These are phyloP conservation scores for Abrostola triplasia DNA, from an alignment of 2,888 invertebrate genomes.

Conservation along the genomic window DNA sequence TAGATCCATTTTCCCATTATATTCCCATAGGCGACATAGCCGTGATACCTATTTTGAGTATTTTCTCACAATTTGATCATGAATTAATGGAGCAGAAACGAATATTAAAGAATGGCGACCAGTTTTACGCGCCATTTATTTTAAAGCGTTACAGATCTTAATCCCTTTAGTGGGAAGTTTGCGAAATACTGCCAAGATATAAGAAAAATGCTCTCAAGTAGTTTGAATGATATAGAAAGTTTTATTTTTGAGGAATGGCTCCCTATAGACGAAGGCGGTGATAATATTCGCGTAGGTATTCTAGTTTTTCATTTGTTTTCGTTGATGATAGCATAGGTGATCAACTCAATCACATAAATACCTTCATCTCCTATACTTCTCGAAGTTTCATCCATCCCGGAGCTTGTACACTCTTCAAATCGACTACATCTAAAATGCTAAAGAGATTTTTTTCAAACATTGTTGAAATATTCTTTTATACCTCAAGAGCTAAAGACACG, in stretches of 20 bases:
- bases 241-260: constrained; percentile 23
- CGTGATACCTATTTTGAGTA: constrained; percentile 9
- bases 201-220: constrained; percentile 40
- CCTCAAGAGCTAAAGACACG: no score
- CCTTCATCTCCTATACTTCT: no score
- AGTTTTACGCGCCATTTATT: constrained; percentile 47
- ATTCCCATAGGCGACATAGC: constrained; percentile 1
- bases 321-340: neutral
- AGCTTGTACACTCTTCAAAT: no score
- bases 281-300: neutral
- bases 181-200: constrained; percentile 49
- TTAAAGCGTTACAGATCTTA: constrained; percentile 41
- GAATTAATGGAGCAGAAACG: constrained; percentile 35
- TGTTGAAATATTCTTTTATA: no score
- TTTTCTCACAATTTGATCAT: constrained; percentile 38
- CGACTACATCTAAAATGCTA: no score
- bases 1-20: neutral
- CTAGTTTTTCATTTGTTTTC: neutral
- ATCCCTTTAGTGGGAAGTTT: constrained; percentile 49
- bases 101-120: constrained; percentile 43
- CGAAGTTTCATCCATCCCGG: no score
- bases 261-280: neutral
- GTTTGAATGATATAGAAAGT: constrained; percentile 50
- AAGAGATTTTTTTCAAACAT: no score
- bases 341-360: neutral